Evolutionary conservation across 2,888 invertebrate species (phyloP).

Genomic region (Drosophila suboccidentalis): DNA sequence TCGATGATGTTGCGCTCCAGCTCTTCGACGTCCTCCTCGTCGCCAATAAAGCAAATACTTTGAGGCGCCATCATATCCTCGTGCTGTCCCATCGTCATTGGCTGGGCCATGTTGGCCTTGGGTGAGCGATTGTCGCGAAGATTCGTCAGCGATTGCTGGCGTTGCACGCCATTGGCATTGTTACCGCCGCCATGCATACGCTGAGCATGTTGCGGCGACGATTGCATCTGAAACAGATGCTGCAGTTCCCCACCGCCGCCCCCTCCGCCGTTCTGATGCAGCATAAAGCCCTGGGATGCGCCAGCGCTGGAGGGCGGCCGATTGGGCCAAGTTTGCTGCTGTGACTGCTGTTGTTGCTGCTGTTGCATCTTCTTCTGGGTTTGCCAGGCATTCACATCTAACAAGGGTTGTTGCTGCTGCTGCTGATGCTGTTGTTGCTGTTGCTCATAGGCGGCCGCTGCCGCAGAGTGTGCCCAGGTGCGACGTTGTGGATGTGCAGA

Average conservation of each 20-base stretch:
- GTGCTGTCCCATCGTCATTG: slow-evolving; percentile 86
- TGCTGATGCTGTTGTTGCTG: slow-evolving; percentile 76
- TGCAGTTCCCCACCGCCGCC: slow-evolving; percentile 88
- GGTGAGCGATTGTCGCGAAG: slow-evolving; percentile 79
- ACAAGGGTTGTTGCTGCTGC: slow-evolving; percentile 70
- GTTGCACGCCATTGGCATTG: slow-evolving; percentile 70
- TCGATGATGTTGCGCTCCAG: slow-evolving; percentile 85
- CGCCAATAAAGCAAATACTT: slow-evolving; percentile 96
- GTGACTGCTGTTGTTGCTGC: slow-evolving; percentile 75
- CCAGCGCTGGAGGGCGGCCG: slow-evolving; percentile 78
- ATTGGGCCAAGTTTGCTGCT: slow-evolving; percentile 78
- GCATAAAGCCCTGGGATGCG: slow-evolving; percentile 87
- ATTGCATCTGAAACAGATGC: slow-evolving; percentile 86
- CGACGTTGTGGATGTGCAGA: slow-evolving; percentile 86
- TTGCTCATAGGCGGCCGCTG: slow-evolving; percentile 79
- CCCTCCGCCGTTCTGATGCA: slow-evolving; percentile 89
- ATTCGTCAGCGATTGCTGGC: slow-evolving; percentile 81
- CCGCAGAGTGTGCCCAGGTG: slow-evolving; percentile 89
- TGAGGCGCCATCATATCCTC: slow-evolving; percentile 97
- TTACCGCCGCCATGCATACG: slow-evolving; percentile 36
- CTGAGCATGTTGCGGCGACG: slow-evolving; percentile 89
- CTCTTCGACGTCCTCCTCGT: slow-evolving; percentile 87
- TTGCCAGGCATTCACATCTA: slow-evolving; percentile 85
- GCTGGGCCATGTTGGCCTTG: slow-evolving; percentile 54
- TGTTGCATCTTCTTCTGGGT: slow-evolving; percentile 79